phyloP scores from a whole-genome alignment of 2,113 vertebrate genomes.

The Cairina moschata region DNA sequence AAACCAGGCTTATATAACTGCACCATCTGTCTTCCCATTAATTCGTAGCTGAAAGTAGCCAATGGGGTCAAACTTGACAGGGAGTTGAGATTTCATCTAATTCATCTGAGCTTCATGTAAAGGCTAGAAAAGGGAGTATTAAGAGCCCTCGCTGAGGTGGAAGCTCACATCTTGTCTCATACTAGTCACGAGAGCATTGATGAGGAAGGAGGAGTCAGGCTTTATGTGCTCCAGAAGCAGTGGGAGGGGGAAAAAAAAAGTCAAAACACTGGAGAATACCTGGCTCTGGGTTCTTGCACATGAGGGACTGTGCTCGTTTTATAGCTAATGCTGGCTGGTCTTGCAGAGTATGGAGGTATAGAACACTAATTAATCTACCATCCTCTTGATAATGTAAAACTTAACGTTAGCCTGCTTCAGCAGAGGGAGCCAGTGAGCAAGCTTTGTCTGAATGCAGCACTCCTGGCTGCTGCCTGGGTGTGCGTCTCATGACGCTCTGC shows the following conservation, averaged over 20 bases:
- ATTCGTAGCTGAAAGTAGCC: constrained; percentile 17
- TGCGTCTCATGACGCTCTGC: rapidly evolving
- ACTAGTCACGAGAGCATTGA: rapidly evolving
- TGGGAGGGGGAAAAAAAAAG: not conserved
- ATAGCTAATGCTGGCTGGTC: not conserved
- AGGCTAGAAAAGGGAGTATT: not conserved
- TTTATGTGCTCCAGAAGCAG: not conserved
- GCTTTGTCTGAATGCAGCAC: rapidly evolving
- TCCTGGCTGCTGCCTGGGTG: not conserved
- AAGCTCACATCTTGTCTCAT: rapidly evolving
- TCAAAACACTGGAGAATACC: not conserved
- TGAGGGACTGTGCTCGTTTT: no score
- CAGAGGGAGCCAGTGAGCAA: constrained; percentile 40
- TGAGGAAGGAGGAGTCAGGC: not conserved
- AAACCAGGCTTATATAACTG: constrained; percentile 50
- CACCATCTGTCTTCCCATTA: constrained; percentile 56
- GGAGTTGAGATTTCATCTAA: not conserved
- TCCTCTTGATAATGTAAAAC: not conserved
- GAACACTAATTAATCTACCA: not conserved
- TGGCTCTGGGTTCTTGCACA: not conserved
- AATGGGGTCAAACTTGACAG: not conserved
- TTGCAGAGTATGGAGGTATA: rapidly evolving
- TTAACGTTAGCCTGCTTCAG: not conserved
- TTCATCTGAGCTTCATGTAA: not conserved
- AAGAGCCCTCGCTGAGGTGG: rapidly evolving